phyloP scores from a whole-genome alignment of 2,113 vertebrate genomes.

The Nyctibius bracteatus region DNA sequence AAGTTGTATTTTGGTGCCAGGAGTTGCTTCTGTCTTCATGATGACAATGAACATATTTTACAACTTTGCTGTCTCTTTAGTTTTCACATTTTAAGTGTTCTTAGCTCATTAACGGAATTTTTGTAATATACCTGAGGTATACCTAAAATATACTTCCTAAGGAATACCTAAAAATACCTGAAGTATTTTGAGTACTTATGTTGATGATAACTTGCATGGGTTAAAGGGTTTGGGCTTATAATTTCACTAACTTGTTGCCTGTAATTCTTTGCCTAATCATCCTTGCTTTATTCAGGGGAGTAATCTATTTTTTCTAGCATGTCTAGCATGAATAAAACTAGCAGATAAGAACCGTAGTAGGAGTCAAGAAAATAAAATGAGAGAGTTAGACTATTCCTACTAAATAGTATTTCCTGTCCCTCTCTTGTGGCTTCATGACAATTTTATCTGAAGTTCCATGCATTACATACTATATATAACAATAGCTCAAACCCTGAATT shows the following conservation, averaged over 20 bases:
- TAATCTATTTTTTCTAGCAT: background rate
- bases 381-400: background rate
- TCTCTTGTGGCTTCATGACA: background rate
- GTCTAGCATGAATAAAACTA: background rate
- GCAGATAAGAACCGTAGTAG: background rate
- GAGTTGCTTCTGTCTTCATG: background rate
- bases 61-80: background rate
- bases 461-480: background rate
- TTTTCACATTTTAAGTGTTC: background rate
- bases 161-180: background rate
- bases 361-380: background rate
- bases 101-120: background rate
- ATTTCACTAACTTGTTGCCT: background rate
- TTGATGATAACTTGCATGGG: background rate
- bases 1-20: background rate
- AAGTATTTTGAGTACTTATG: background rate
- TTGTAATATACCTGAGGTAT: background rate
- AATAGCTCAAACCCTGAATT: background rate
- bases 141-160: background rate
- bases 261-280: background rate
- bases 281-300: background rate
- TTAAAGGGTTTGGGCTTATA: background rate
- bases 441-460: accelerated
- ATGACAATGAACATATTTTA: background rate
- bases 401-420: background rate